Evolutionary conservation across 2,888 invertebrate species (phyloP).

Genomic region (Torymus tubicola): DNA sequence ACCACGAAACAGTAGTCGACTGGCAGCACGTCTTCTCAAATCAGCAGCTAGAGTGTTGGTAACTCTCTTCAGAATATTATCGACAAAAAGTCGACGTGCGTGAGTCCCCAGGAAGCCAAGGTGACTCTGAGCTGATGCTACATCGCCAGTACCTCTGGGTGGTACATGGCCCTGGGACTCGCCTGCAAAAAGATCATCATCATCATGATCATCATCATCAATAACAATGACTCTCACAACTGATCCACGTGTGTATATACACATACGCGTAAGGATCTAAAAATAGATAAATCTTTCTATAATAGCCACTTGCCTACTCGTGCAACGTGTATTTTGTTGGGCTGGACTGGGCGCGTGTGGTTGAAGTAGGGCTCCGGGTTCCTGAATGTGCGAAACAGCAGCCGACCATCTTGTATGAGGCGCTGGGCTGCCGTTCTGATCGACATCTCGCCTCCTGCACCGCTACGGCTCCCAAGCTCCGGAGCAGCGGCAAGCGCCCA

Average conservation of each 20-base stretch:
- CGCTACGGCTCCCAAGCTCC: conserved; percentile 56
- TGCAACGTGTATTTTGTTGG: conserved; percentile 74
- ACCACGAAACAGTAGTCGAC: conserved; percentile 81
- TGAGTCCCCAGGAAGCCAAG: conserved; percentile 78
- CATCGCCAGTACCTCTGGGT: conserved; percentile 67
- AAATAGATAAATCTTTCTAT: not conserved
- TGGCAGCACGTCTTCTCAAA: conserved; percentile 81
- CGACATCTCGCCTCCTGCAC: conserved; percentile 68
- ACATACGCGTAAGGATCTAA: too few species aligned
- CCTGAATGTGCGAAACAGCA: conserved; percentile 67
- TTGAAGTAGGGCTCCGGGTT: conserved; percentile 64
- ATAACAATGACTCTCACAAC: too few species aligned
- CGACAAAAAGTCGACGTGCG: conserved; percentile 82
- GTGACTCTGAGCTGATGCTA: conserved; percentile 65
- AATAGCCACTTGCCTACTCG: conserved; percentile 69
- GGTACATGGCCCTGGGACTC: conserved; percentile 72
- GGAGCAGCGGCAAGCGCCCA: conserved; percentile 70
- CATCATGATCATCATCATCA: not conserved
- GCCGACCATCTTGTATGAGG: conserved; percentile 73
- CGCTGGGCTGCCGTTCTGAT: conserved; percentile 70
- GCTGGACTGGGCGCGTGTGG: conserved; percentile 63
- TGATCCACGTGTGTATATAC: too few species aligned
- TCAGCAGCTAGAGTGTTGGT: conserved; percentile 83
- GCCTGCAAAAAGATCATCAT: conserved; percentile 61
- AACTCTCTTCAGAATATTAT: conserved; percentile 84